phyloP scores from a whole-genome alignment of 2,888 invertebrate genomes.

The Elaeidobius kamerunicus region DNA sequence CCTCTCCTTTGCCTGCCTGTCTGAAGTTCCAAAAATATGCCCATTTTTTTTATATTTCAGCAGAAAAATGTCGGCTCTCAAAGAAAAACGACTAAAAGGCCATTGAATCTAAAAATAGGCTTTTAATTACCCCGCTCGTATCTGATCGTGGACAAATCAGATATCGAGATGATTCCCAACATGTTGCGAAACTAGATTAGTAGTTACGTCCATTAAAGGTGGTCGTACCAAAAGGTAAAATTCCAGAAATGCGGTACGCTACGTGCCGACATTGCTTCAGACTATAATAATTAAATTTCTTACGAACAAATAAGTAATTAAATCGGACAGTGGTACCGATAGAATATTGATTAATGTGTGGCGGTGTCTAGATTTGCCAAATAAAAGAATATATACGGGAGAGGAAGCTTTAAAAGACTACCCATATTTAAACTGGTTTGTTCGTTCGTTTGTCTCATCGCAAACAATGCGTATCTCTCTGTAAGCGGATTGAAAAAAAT shows the following conservation, averaged over 20 bases:
- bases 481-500: slow-evolving; percentile 13
- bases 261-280: slow-evolving; percentile 16
- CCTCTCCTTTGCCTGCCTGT: too few species aligned
- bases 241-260: slow-evolving; percentile 13
- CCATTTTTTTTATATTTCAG: not conserved
- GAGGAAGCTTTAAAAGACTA: slow-evolving; percentile 2
- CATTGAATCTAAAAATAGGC: slow-evolving; percentile 5
- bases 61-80: not conserved
- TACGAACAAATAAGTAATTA: slow-evolving; percentile 26
- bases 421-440: slow-evolving; percentile 21
- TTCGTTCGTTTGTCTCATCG: slow-evolving; percentile 15
- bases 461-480: slow-evolving; percentile 21
- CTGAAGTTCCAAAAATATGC: too few species aligned
- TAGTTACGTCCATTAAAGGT: slow-evolving; percentile 17
- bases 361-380: slow-evolving; percentile 19
- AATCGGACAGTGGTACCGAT: slow-evolving; percentile 22
- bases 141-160: slow-evolving; percentile 14
- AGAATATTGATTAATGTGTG: slow-evolving; percentile 25
- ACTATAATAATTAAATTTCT: slow-evolving; percentile 26
- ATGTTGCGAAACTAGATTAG: slow-evolving; percentile 20
- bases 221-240: slow-evolving; percentile 13
- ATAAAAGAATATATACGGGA: slow-evolving; percentile 20
- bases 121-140: slow-evolving; percentile 9
- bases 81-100: slow-evolving; percentile 4
- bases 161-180: slow-evolving; percentile 7